Base-by-base conservation (phyloP, 2,888 invertebrate species). In the Hymenopus coronatus region DNA sequence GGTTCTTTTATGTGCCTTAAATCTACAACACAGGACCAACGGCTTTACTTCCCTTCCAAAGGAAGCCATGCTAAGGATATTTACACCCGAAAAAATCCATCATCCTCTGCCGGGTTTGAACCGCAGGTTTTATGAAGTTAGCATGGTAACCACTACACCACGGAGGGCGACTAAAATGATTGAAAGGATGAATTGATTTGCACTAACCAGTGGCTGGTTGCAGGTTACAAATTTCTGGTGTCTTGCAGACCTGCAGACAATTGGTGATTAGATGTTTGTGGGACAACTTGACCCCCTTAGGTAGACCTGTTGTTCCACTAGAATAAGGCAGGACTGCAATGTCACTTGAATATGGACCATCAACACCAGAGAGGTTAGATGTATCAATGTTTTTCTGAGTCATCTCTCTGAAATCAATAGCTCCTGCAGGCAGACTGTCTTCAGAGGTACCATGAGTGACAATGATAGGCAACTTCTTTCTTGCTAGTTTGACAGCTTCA, bases 221-320 rank as follows among this genome's bases (percentile, higher is more conserved):
- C 20, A 83, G 6, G 27, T 14, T 3, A 33, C 82, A 28, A 40
- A 81, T 40, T 92, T 91, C 88, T 93, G 94, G n/a, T 91, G 92
- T 8, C 15, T 25, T 12, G 94, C 92, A 33, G n/a, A 87, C n/a
- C 27, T 87, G 87, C 40, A 87, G 20, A 27, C 87, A 87, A 91
- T 96, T 95, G 0, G 95, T 92, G 40, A 95, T 91, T 1, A 96
- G 90, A 93, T 95, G 95, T 70, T 91, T 91, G 92, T 96, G 95
- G 0, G 95, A 94, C 1, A 97, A 93, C 91, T 95, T 94, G 0
- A 97, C 97, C 4, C 96, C 97, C 93, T 97, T 97, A 0, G 97
- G 96, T 88, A 96, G 90, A 0, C 98, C 98, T 0, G 98, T 98
- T 0, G 98, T 98, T 0, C 97, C 97, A 92, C 97, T 97, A 2